These are phyloP conservation scores for Campaea margaritaria DNA, from an alignment of 2,888 invertebrate species.

Conservation along the genomic window DNA sequence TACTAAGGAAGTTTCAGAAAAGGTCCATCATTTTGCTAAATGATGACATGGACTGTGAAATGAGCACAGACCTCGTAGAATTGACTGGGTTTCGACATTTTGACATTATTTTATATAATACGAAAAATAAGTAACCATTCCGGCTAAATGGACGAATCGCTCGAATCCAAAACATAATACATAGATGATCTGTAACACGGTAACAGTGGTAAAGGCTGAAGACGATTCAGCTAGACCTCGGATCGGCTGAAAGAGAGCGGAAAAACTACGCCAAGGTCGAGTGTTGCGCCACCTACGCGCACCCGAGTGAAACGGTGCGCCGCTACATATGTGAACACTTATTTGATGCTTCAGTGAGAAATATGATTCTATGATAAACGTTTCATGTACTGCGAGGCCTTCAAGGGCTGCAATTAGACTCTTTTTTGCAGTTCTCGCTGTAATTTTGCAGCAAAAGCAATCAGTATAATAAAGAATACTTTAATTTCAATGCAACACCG, in stretches of 20 bases:
- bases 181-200: slow-evolving; percentile 20
- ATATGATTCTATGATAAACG: slow-evolving; percentile 37
- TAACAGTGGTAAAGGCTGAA: slow-evolving; percentile 55
- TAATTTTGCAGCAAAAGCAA: slow-evolving; percentile 2
- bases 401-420: slow-evolving; percentile 9
- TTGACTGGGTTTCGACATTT: no score
- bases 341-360: slow-evolving; percentile 46
- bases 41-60: no score
- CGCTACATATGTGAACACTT: slow-evolving; percentile 50
- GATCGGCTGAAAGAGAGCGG: slow-evolving; percentile 82
- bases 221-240: slow-evolving; percentile 65
- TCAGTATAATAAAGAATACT: not conserved
- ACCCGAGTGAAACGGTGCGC: slow-evolving; percentile 71
- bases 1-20: no score
- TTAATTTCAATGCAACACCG: not conserved
- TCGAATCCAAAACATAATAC: no score
- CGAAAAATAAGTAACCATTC: no score
- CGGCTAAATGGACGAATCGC: no score
- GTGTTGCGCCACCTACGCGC: slow-evolving; percentile 69
- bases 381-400: slow-evolving; percentile 9
- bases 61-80: no score
- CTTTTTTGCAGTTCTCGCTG: not conserved
- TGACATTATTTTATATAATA: no score
- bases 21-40: no score
- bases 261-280: slow-evolving; percentile 81